phyloP scores from a whole-genome alignment of 2,888 invertebrate species.

The Pocota personata region DNA sequence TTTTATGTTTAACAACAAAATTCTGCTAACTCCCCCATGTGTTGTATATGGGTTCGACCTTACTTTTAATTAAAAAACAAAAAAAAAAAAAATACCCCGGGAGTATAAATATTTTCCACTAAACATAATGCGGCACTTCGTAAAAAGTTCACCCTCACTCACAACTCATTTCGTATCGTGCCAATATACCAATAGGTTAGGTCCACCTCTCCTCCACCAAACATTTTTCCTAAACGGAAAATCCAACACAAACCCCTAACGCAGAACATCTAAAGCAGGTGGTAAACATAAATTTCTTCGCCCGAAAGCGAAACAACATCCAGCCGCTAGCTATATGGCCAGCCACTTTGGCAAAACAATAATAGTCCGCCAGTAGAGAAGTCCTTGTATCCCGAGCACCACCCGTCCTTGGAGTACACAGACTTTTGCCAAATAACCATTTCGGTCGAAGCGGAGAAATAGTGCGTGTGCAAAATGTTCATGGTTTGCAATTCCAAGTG shows the following conservation, averaged over 20 bases:
- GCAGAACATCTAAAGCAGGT: constrained; percentile 59
- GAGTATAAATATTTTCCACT: not conserved
- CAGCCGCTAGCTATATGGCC: constrained; percentile 29
- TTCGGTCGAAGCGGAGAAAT: constrained; percentile 53
- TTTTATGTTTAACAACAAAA: constrained; percentile 12
- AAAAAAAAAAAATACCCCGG: not conserved
- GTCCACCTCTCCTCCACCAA: not conserved
- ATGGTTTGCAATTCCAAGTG: constrained; percentile 40
- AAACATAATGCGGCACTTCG: not conserved
- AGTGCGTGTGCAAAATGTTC: constrained; percentile 64
- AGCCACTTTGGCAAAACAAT: constrained; percentile 51
- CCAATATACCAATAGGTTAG: not conserved
- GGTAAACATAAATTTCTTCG: constrained; percentile 57
- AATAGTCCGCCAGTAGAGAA: constrained; percentile 17
- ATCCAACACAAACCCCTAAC: not conserved
- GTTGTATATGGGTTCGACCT: not conserved
- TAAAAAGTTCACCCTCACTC: not conserved
- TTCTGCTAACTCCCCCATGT: constrained; percentile 2
- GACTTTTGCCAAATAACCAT: constrained; percentile 45
- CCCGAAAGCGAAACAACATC: constrained; percentile 9
- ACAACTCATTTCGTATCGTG: constrained; percentile 24
- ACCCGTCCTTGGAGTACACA: constrained; percentile 10
- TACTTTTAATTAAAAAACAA: constrained; percentile 31
- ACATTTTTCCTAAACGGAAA: constrained; percentile 22
- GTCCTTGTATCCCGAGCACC: not conserved